These are phyloP conservation scores for Montipora efflorescens DNA, from an alignment of 64 coral and sea anemone species.

Conservation along the genomic window DNA sequence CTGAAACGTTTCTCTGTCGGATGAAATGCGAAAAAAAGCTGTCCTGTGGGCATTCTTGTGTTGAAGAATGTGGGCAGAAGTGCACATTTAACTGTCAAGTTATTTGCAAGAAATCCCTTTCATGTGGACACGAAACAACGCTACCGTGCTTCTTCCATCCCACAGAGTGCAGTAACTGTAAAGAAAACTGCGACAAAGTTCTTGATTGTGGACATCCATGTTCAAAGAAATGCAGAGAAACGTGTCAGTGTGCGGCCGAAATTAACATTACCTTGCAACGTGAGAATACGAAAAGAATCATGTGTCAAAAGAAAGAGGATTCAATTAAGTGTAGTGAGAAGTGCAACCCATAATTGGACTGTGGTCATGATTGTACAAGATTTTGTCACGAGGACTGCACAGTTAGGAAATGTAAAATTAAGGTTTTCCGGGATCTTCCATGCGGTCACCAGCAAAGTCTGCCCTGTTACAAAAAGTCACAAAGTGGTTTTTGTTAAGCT, in stretches of 20 bases:
- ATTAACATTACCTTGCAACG: not conserved
- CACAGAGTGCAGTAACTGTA: not conserved
- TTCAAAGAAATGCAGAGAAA: not conserved
- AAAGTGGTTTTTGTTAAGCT: constrained; percentile 16
- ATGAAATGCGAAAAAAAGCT: constrained; percentile 38
- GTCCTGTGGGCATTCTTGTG: constrained; percentile 33
- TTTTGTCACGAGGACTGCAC: constrained; percentile 40
- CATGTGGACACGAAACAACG: constrained; percentile 34
- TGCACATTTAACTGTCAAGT: constrained; percentile 38
- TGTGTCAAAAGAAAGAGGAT: constrained; percentile 5
- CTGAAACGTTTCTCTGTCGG: constrained; percentile 1
- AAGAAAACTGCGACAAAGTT: not conserved
- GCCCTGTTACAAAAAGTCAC: not conserved
- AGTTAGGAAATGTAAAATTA: not conserved
- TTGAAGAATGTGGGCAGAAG: not conserved
- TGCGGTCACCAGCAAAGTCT: constrained; percentile 63
- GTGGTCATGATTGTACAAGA: constrained; percentile 48
- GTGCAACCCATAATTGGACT: not conserved
- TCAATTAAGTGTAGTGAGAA: not conserved
- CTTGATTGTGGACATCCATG: constrained; percentile 78
- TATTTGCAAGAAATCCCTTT: not conserved
- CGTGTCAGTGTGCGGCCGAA: not conserved
- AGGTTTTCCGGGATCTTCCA: constrained; percentile 11
- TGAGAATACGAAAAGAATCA: not conserved
- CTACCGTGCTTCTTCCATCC: constrained; percentile 56